Conservation (phyloP, 1,140 invertebrate genomes). For the Saxidomus purpurata region DNA sequence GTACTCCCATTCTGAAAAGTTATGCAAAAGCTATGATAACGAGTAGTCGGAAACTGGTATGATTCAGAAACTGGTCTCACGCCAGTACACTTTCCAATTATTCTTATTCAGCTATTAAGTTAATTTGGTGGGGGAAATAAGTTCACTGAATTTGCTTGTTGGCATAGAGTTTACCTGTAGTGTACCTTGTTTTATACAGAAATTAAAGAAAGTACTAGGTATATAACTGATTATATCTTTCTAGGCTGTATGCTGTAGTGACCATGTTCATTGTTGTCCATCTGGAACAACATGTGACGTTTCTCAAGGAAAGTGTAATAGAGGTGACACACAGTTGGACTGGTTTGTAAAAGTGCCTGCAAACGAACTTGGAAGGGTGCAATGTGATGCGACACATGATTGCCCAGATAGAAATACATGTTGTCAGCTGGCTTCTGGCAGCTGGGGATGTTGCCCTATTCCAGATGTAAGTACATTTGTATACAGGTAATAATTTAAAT, state of each 20-base stretch:
- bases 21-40: too few species aligned
- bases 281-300: conserved; percentile 79
- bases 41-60: too few species aligned
- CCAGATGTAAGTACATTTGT: conserved; percentile 76
- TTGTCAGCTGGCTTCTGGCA: conserved; percentile 71
- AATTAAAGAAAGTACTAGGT: background rate
- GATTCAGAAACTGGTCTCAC: too few species aligned
- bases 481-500: too few species aligned
- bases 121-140: too few species aligned
- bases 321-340: conserved; percentile 47
- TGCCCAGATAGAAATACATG: conserved; percentile 83
- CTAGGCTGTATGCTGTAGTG: conserved; percentile 81
- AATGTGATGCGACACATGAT: conserved; percentile 33
- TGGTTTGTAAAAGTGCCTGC: conserved; percentile 72
- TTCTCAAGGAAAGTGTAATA: conserved; percentile 68
- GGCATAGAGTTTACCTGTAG: too few species aligned
- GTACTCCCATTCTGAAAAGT: too few species aligned
- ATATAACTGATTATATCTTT: background rate
- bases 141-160: too few species aligned
- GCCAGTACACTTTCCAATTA: too few species aligned
- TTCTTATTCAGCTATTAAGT: too few species aligned
- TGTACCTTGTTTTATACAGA: background rate
- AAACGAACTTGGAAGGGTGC: conserved; percentile 18
- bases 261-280: conserved; percentile 83
- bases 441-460: conserved; percentile 83